phyloP scores from a whole-genome alignment of 2,113 vertebrate genomes.

The Thamnaconus septentrionalis region DNA sequence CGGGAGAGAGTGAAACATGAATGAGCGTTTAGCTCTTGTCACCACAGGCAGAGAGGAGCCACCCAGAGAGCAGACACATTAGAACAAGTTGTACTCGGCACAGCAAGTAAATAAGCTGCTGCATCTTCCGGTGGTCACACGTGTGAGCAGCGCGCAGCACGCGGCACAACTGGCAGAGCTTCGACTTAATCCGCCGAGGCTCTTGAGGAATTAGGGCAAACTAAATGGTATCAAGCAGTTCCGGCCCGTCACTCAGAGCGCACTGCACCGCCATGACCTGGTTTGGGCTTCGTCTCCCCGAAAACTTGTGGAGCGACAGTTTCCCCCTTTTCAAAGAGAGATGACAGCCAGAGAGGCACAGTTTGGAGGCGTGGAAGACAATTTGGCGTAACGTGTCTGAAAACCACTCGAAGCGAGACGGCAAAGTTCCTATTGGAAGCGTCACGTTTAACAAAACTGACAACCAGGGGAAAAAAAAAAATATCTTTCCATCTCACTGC shows the following conservation, averaged over 20 bases:
- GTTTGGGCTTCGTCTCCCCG: not conserved
- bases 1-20: too few relatives aligned
- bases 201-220: conserved; percentile 11
- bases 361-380: too few relatives aligned
- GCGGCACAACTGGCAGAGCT: conserved; percentile 9
- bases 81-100: not conserved
- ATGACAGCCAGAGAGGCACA: too few relatives aligned
- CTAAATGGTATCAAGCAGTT: conserved; percentile 18
- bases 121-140: conserved; percentile 32
- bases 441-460: too few relatives aligned
- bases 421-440: too few relatives aligned
- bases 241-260: conserved; percentile 2
- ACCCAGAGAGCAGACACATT: conserved; percentile 1
- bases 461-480: too few relatives aligned
- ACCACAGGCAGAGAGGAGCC: not conserved
- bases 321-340: conserved; percentile 1
- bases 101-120: conserved; percentile 23
- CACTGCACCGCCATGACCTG: conserved; percentile 11
- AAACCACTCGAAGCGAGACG: too few relatives aligned
- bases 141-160: conserved; percentile 15
- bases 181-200: conserved; percentile 24
- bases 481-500: too few relatives aligned
- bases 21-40: not conserved
- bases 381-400: too few relatives aligned
- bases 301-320: not conserved